Percentiles rank a stretch among this genome's conserved stretches.
These are phyloP conservation scores for Aleiodes alternator DNA, from an alignment of 2,888 invertebrate species.

Conservation along the genomic window DNA sequence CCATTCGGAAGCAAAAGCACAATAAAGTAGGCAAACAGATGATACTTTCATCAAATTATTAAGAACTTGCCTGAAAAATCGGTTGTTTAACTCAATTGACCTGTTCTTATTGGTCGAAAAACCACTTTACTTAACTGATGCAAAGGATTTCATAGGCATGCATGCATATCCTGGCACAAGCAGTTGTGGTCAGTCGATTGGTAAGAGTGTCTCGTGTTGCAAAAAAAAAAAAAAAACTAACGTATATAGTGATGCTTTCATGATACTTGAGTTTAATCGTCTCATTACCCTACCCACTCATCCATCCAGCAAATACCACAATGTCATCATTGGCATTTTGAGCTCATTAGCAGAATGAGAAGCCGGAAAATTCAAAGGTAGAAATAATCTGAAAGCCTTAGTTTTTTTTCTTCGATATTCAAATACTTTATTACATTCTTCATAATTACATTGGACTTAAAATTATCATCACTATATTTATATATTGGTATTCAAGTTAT, in stretches of 20 bases:
- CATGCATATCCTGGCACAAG: not conserved
- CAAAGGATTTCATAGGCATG: not conserved
- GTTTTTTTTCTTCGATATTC: not conserved
- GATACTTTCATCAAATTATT: no score
- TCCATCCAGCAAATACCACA: conserved; percentile 18
- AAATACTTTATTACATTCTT: conserved; percentile 6
- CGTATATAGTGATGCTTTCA: conserved; percentile 29
- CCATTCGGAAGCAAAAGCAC: no score
- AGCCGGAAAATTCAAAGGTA: not conserved
- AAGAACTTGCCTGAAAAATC: no score
- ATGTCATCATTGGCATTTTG: conserved; percentile 8
- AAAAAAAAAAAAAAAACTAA: not conserved
- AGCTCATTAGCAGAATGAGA: not conserved
- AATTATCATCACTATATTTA: not conserved
- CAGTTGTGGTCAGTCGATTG: conserved; percentile 21
- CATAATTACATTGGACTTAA: conserved; percentile 14
- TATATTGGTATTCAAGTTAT: not conserved
- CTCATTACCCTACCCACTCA: conserved; percentile 44
- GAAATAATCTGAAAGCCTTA: not conserved
- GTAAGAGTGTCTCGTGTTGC: conserved; percentile 23
- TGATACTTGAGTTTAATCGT: conserved; percentile 50
- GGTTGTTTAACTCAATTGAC: no score
- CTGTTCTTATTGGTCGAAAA: no score
- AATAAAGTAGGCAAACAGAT: no score
- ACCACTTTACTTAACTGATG: no score